Percentiles rank a stretch among this genome's conserved stretches.
Conservation (phyloP, 2,888 invertebrate genomes). For the Cephus runcator region DNA sequence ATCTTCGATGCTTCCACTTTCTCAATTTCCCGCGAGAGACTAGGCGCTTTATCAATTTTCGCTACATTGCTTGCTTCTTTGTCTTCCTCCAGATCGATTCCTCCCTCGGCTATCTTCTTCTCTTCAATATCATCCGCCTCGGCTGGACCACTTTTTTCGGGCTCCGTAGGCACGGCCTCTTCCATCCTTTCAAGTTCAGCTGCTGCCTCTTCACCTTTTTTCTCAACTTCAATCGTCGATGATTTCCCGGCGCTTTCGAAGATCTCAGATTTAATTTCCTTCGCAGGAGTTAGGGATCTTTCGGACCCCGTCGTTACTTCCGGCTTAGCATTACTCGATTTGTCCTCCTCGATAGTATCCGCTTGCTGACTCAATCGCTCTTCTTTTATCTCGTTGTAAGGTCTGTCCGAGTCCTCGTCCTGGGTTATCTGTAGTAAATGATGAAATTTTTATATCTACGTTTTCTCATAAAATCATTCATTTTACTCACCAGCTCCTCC, state of each 20-base stretch:
- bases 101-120: neutral
- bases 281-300: neutral
- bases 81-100: neutral
- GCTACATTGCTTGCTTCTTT: constrained; percentile 6
- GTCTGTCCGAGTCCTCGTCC: neutral
- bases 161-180: neutral
- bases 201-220: neutral
- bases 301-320: neutral
- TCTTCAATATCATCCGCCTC: neutral
- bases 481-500: neutral
- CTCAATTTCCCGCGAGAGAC: neutral
- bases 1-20: neutral
- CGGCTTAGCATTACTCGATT: neutral
- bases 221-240: neutral
- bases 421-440: neutral
- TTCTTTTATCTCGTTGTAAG: neutral
- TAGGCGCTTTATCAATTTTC: neutral
- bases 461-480: neutral
- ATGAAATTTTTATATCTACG: neutral
- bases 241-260: neutral
- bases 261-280: neutral
- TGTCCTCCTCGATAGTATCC: neutral
- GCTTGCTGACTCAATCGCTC: neutral
- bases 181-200: neutral
- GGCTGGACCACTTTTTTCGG: neutral